Evolutionary conservation across 2,113 vertebrate species (phyloP), one percentile per base, ranked within the genome.

Genomic region (Cyprinodon brontotheroides): DNA sequence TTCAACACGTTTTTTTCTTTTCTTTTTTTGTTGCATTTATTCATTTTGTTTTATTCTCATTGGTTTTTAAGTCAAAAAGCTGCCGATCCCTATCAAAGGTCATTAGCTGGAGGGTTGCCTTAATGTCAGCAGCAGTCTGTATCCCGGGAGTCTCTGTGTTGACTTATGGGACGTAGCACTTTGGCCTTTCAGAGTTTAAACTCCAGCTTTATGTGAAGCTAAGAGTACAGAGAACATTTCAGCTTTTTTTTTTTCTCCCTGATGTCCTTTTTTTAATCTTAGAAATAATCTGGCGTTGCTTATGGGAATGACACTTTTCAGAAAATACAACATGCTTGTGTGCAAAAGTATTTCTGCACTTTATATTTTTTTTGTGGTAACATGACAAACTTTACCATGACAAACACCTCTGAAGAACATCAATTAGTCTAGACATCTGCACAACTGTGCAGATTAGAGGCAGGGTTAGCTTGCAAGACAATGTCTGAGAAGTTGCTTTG

Each of bases 81-180:
- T 87, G 86, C 81, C 86, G 80, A 90, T 92, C 86, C 82, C 80
- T 87, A 74, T 89, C 81, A 82, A 84, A 89, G 87, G 89, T 89
- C 90, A 87, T 81, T 70, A 73, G 73, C 77, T 85, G 73, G 68
- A 87, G 81, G 85, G 71, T 7, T 69, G 72, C 66, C 83, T 75
- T 82, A 68, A 78, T 82, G 87, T 89, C 82, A 89, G 77, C 84
- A 68, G 69, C 77, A 75, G 72, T 40, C 76, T 68, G 65, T 45
- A 61, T 90, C 89, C 86, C 87, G 63, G 48, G 84, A 78, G 81
- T 37, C 65, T 17, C 37, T 61, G 64, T 82, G 81, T 86, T 85
- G 81, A 78, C 78, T 80, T 81, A 70, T 70, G 76, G 86, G 79
- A 85, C 66, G 53, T 69, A 81, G 72, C 74, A 61, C 73, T 77